phyloP scores from a whole-genome alignment of 2,113 vertebrate genomes.

The Chaenogobius annularis region DNA sequence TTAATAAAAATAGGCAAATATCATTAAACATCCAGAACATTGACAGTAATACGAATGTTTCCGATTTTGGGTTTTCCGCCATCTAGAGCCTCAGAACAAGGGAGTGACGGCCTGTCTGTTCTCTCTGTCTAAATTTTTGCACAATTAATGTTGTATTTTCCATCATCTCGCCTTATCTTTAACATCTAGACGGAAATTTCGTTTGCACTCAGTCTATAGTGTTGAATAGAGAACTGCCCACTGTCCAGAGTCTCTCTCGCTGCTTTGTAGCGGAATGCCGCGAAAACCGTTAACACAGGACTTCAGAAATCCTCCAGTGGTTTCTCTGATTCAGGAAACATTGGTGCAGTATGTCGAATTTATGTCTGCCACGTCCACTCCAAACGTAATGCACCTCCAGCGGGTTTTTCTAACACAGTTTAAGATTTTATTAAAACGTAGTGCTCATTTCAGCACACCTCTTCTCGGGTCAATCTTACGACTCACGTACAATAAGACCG shows the following conservation, averaged over 20 bases:
- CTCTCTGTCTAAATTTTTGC: slow-evolving; percentile 64
- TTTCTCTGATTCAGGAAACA: slow-evolving; percentile 51
- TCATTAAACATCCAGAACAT: slow-evolving; percentile 65
- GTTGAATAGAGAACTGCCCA: slow-evolving; percentile 50
- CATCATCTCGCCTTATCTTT: slow-evolving; percentile 46
- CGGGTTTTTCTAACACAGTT: slow-evolving; percentile 68
- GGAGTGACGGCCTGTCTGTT: not conserved
- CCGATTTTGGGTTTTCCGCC: slow-evolving; percentile 64
- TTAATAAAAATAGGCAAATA: slow-evolving; percentile 55
- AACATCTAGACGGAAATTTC: slow-evolving; percentile 66
- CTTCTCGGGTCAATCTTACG: slow-evolving; percentile 62
- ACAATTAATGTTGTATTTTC: slow-evolving; percentile 63
- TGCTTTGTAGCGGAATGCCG: not conserved
- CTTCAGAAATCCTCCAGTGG: slow-evolving; percentile 52
- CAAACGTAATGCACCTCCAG: slow-evolving; percentile 68
- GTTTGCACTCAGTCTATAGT: slow-evolving; percentile 64
- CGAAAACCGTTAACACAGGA: not conserved
- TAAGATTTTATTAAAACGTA: slow-evolving; percentile 59
- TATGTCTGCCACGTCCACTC: slow-evolving; percentile 67
- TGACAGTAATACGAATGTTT: slow-evolving; percentile 40
- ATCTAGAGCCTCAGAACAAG: slow-evolving; percentile 54
- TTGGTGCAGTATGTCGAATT: slow-evolving; percentile 72
- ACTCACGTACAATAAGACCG: slow-evolving; percentile 55
- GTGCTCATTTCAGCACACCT: slow-evolving; percentile 51
- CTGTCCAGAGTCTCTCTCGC: not conserved